Evolutionary conservation across 2,888 invertebrate species (phyloP), one percentile per base, ranked within the genome.

Genomic region (Vesta saturnalis): DNA sequence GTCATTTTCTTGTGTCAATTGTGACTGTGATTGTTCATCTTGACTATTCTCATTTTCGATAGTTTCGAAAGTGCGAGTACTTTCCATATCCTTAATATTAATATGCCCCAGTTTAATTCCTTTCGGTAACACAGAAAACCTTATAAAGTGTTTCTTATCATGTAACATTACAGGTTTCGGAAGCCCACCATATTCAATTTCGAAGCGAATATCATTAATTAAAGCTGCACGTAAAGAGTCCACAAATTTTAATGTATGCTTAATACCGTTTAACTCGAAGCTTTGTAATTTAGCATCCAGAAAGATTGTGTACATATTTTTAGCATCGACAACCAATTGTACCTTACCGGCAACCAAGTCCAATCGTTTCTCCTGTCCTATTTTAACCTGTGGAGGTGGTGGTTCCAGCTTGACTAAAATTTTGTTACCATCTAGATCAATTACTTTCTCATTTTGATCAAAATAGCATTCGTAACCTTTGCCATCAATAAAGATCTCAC

Each of bases 401-500:
- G 97, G 97, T 77, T 94, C 94, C 6, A 99, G 85, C 77, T 94
- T 92, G 0, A 99, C 88, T 52, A 89, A 86, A 70, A 93, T 89
- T n/a, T 91, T 88, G 70, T 92, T 90, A 0, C 92, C 92, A 66
- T 93, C 92, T 39, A 98, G 87, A 49, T 93, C 90, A 8, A 97
- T 91, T 0, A 90, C 89, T 56, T 95, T 89, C 0, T 95, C 92
- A 54, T 94, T 92, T 0, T 96, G 96, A 30, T 94, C 96, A 82
- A 99, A 99, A 83, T 93, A 94, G 77, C 96, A 94, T 81, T 97
- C 97, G 82, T 92, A 97, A 87, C 94, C 94, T 69, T 91, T 87
- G 6, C 93, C 93, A 81, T 99, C 95, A 56, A 99, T 91, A 77
- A 91, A 94, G 35, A 99, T 85, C 79, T 98, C 97, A 61, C 96